phyloP scores from a whole-genome alignment of 2,888 invertebrate species.

The Lysandra coridon region DNA sequence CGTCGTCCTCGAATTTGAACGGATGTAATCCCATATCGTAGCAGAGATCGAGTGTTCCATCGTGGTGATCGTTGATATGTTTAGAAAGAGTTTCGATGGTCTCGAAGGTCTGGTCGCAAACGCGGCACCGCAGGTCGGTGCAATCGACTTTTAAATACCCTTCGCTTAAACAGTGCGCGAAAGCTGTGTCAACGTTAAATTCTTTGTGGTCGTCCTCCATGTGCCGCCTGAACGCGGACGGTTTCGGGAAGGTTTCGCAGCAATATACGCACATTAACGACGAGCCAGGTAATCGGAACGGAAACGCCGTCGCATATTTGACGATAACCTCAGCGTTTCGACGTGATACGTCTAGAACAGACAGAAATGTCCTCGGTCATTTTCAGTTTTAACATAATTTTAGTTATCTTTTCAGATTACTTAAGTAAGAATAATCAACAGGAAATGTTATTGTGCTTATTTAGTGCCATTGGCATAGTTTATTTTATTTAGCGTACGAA shows the following conservation, averaged over 20 bases:
- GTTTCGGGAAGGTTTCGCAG: constrained; percentile 48
- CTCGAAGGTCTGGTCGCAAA: constrained; percentile 45
- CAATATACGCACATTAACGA: constrained; percentile 55
- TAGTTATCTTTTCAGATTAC: neutral
- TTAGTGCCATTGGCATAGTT: neutral
- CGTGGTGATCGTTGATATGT: constrained; percentile 50
- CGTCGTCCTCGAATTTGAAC: constrained; percentile 48
- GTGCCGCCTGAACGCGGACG: constrained; percentile 48
- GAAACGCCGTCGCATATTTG: constrained; percentile 54
- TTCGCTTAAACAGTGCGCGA: constrained; percentile 44
- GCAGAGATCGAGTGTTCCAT: constrained; percentile 45
- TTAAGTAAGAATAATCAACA: neutral
- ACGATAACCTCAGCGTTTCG: constrained; percentile 51
- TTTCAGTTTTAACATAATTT: constrained; percentile 30
- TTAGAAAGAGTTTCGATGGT: constrained; percentile 46
- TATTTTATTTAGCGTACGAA: neutral
- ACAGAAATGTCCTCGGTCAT: constrained; percentile 51
- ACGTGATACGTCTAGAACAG: constrained; percentile 53
- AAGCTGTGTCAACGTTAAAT: constrained; percentile 45
- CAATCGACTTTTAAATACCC: constrained; percentile 51
- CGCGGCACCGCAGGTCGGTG: constrained; percentile 51
- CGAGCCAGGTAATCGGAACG: constrained; percentile 55
- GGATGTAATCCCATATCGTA: constrained; percentile 51
- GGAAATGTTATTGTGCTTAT: neutral
- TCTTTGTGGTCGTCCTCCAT: constrained; percentile 49